phyloP scores from a whole-genome alignment of 2,888 invertebrate genomes.

The Cantharis lateralis region DNA sequence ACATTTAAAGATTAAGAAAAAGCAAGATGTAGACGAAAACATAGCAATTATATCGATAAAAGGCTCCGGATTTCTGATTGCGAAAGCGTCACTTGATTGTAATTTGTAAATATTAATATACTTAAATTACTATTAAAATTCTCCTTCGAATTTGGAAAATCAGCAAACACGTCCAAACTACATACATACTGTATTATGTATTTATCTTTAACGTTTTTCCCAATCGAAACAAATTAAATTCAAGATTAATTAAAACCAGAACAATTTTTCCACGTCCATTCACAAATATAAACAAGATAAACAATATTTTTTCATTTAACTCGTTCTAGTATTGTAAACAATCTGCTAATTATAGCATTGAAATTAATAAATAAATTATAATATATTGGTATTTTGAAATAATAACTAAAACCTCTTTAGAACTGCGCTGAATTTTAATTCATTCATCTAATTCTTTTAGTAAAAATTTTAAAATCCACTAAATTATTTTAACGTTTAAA shows the following conservation, averaged over 20 bases:
- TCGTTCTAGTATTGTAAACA: neutral
- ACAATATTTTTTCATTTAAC: neutral
- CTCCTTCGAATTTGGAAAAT: neutral
- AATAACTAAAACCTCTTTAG: neutral
- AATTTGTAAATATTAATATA: conserved; percentile 6
- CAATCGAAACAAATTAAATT: too few relatives aligned
- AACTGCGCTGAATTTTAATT: too few relatives aligned
- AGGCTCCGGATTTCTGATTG: conserved; percentile 23
- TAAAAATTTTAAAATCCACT: too few relatives aligned
- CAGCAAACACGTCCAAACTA: neutral
- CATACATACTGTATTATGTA: too few relatives aligned
- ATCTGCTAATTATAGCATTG: neutral
- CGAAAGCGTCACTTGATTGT: conserved; percentile 10
- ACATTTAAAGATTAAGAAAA: neutral
- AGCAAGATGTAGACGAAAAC: conserved; percentile 9
- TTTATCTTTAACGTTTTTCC: neutral
- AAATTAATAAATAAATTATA: neutral
- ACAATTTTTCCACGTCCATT: neutral
- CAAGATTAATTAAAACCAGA: neutral
- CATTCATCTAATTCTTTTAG: too few relatives aligned
- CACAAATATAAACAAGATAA: neutral
- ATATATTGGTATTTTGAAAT: neutral
- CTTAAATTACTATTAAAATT: conserved; percentile 1
- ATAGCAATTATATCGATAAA: conserved; percentile 13
- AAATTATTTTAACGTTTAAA: too few relatives aligned